Conservation (phyloP, 1,140 invertebrate genomes). For the Micrasema longulum region DNA sequence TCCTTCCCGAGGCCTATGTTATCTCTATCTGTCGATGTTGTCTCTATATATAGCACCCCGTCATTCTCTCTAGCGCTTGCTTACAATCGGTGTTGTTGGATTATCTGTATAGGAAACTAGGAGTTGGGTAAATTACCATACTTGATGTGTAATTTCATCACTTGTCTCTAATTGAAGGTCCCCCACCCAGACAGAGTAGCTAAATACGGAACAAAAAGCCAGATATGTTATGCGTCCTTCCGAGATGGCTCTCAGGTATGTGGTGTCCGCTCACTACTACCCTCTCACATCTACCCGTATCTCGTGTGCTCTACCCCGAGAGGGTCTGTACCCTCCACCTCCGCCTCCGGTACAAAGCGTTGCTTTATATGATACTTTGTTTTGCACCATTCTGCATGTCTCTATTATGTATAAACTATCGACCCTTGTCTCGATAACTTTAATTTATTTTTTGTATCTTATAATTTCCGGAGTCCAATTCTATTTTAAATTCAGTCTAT, state of each 20-base stretch:
- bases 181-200: conserved; percentile 68
- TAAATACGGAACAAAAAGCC: conserved; percentile 65
- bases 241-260: conserved; percentile 69
- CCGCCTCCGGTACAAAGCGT: background rate
- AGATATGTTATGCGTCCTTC: conserved; percentile 68
- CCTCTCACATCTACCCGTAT: conserved; percentile 65
- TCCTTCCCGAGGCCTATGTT: conserved; percentile 41
- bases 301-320: conserved; percentile 56
- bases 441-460: too few relatives aligned
- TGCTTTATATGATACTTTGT: conserved; percentile 36
- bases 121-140: conserved; percentile 19
- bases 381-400: conserved; percentile 54
- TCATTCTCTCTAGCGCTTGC: conserved; percentile 48
- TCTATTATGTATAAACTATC: conserved; percentile 5
- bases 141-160: conserved; percentile 52
- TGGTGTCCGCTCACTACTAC: conserved; percentile 60
- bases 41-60: conserved; percentile 43
- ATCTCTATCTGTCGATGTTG: conserved; percentile 44
- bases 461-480: too few relatives aligned
- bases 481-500: too few relatives aligned
- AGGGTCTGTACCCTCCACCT: too few relatives aligned
- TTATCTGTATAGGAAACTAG: conserved; percentile 28
- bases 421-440: conserved; percentile 5
- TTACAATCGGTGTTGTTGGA: conserved; percentile 51
- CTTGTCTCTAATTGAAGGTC: conserved; percentile 69